A percentile compares a stretch with the other conserved stretches of the same genome.
Evolutionary conservation across 2,797 vertebrate genomes (phyloP).

Genomic region (Rhinogobio ventralis): DNA sequence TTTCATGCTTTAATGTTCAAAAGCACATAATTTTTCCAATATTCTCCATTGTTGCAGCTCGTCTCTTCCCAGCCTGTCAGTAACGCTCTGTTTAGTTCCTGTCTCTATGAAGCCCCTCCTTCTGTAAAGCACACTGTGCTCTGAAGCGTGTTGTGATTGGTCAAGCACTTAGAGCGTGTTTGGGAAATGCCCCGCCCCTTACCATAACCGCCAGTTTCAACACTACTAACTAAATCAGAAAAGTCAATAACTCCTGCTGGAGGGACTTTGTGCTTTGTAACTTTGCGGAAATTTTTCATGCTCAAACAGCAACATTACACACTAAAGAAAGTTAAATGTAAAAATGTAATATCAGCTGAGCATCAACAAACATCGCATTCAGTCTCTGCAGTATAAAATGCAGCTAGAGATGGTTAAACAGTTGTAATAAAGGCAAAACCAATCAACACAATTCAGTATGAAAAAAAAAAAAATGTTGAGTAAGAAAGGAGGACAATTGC

Average conservation of each 20-base stretch:
- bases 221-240: too few relatives aligned
- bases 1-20: neutral
- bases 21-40: too few relatives aligned
- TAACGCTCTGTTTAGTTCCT: neutral
- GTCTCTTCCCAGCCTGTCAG: neutral
- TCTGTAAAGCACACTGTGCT: too few relatives aligned
- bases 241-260: too few relatives aligned
- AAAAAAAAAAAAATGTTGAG: too few relatives aligned
- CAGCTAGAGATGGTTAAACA: neutral
- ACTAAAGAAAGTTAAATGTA: neutral
- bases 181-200: too few relatives aligned
- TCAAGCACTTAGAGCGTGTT: too few relatives aligned
- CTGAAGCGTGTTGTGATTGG: too few relatives aligned
- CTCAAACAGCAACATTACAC: neutral
- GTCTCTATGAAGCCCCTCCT: too few relatives aligned
- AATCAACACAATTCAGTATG: neutral
- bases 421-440: neutral
- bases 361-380: neutral
- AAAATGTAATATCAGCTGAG: neutral
- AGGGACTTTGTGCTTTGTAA: too few relatives aligned
- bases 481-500: neutral
- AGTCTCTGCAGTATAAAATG: neutral
- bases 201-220: too few relatives aligned
- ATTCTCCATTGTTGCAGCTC: too few relatives aligned
- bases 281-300: neutral